A percentile compares a stretch with the other conserved stretches of the same genome.
phyloP scores from a whole-genome alignment of 2,113 vertebrate species.

The Romanogobio albipinnatus region DNA sequence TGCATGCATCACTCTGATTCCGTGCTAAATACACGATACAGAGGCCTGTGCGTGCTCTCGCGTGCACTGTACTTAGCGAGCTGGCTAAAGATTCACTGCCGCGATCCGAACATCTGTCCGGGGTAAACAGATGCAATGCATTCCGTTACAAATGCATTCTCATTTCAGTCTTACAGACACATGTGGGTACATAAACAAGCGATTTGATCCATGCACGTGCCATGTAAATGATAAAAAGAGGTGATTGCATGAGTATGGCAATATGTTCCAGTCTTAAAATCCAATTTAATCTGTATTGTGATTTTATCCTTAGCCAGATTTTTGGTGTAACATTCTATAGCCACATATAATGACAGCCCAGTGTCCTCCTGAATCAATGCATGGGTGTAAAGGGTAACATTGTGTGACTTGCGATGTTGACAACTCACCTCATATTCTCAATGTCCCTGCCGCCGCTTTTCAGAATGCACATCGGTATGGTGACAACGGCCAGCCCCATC shows the following conservation, averaged over 20 bases:
- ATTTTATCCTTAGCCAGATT: too few species aligned
- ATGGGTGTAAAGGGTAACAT: neutral
- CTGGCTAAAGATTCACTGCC: constrained; percentile 12
- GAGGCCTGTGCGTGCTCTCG: constrained; percentile 14
- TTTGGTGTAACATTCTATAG: neutral
- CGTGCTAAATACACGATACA: neutral
- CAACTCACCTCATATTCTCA: constrained; percentile 89
- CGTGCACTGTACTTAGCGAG: neutral
- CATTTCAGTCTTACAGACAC: neutral
- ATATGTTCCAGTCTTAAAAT: neutral
- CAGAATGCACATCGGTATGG: constrained; percentile 80
- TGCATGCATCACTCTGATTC: neutral
- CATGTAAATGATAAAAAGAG: neutral
- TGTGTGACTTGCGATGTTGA: neutral
- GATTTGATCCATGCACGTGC: neutral
- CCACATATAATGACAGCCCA: neutral
- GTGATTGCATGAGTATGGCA: neutral
- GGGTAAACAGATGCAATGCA: neutral
- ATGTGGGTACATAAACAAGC: neutral
- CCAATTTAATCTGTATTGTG: neutral
- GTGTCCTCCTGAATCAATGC: neutral
- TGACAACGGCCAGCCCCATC: constrained; percentile 73
- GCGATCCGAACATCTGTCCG: constrained; percentile 32
- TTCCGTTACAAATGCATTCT: neutral
- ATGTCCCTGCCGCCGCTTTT: constrained; percentile 88